These are phyloP conservation scores for Amphipyra tragopoginis DNA, from an alignment of 2,888 invertebrate species.

Conservation along the genomic window DNA sequence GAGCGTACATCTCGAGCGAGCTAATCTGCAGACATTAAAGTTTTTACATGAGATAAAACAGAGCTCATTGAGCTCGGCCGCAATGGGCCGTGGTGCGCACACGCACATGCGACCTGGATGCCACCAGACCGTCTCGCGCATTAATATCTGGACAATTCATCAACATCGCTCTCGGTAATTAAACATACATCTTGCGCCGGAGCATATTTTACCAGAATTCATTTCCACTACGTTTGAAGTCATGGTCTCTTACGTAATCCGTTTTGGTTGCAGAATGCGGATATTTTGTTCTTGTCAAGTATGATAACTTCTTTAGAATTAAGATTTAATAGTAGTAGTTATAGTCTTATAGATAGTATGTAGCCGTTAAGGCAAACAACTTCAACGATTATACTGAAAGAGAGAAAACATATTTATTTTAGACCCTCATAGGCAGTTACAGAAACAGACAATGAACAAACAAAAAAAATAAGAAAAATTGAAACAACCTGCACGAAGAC, in stretches of 20 bases:
- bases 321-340: no score
- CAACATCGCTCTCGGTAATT: slow-evolving; percentile 75
- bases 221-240: slow-evolving; percentile 45
- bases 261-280: slow-evolving; percentile 44
- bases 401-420: no score
- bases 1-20: slow-evolving; percentile 43
- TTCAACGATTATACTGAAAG: no score
- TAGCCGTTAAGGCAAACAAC: no score
- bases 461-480: no score
- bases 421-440: no score
- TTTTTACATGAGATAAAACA: slow-evolving; percentile 74
- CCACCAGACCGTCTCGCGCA: slow-evolving; percentile 80
- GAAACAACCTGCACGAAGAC: no score
- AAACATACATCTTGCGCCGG: slow-evolving; percentile 60
- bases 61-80: slow-evolving; percentile 79
- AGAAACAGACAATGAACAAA: no score
- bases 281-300: slow-evolving; percentile 28
- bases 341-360: no score
- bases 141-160: slow-evolving; percentile 83
- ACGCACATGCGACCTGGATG: slow-evolving; percentile 85
- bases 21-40: slow-evolving; percentile 69
- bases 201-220: slow-evolving; percentile 33
- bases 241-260: slow-evolving; percentile 27
- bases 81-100: slow-evolving; percentile 71
- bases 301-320: slow-evolving; percentile 17